Base-by-base conservation (phyloP, 2,888 invertebrate genomes). In the Lepidochitona cinerea region DNA sequence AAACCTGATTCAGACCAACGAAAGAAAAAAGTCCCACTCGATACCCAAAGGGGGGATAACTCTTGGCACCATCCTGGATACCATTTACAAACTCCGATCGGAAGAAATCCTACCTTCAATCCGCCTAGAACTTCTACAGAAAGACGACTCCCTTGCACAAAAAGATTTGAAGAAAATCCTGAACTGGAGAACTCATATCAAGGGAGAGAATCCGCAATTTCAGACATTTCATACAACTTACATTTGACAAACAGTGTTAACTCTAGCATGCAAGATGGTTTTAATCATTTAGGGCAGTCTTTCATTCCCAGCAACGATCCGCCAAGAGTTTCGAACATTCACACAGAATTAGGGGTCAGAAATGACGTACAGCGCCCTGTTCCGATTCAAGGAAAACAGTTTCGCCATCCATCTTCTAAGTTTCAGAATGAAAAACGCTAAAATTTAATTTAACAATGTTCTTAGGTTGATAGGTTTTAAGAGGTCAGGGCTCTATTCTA, bases 1-100 rank as follows among this genome's bases (percentile, higher is more conserved):
- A 76, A 77, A 54, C 76, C 80, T 23, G 59, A 23, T 1, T 14
- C 26, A 29, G 26, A 32, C 23, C 23, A 26, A 29, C 59, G 26
- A 4, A 12, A 9, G 41, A 18, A 41, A 9, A 41, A 18, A 18
- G 23, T 59, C 9, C 26, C 32, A 32, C 1, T 14, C 2, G 29
- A 23, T 29, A 26, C 12, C 23, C 29, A 59, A 14, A 49, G 7
- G n/a, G 23, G 23, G 49, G 49, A 49, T 18, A n/a, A 59, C 26
- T 4, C 59, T 9, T 59, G 23, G 59, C 23, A 14, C 18, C 59
- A 26, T 7, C 29, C 23, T 3, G 29, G 12, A 14, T 23, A 59
- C 14, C 4, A 18, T 49, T 49, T n/a, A 4, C 49, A 23, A 18
- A 23, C 18, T n/a, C 18, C 49, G 7, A 49, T n/a, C 23, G 2